A percentile compares a stretch with the other conserved stretches of the same genome.
Conservation (phyloP, 2,113 vertebrate genomes). For the Hypocryptadius cinnamomeus region DNA sequence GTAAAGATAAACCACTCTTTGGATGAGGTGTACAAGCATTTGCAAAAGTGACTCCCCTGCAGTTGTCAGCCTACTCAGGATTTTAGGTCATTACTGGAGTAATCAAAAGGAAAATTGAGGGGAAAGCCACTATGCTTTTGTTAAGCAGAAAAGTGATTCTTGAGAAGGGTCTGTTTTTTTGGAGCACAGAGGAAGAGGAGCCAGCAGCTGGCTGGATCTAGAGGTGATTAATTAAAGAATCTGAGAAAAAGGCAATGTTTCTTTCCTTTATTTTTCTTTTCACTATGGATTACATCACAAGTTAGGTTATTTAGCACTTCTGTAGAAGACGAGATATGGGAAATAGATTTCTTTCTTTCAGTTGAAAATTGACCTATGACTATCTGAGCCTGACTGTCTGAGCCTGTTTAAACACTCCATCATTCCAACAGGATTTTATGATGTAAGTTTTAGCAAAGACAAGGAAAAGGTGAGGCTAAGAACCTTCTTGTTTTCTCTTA, state of each 20-base stretch:
- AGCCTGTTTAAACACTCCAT: not conserved
- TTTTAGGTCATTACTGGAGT: not conserved
- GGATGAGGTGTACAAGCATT: not conserved
- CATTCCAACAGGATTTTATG: not conserved
- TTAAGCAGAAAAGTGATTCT: not conserved
- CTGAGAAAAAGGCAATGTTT: not conserved
- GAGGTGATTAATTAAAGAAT: not conserved
- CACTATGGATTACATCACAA: not conserved
- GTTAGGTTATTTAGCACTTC: not conserved
- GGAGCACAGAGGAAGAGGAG: not conserved
- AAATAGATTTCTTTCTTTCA: not conserved
- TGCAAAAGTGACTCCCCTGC: not conserved
- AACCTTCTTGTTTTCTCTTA: not conserved
- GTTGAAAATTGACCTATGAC: not conserved
- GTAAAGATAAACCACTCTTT: not conserved
- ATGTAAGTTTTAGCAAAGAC: not conserved
- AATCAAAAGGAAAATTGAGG: not conserved
- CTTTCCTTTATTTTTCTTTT: not conserved
- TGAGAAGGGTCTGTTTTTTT: not conserved
- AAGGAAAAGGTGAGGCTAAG: not conserved
- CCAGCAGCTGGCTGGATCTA: not conserved
- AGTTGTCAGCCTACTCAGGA: not conserved
- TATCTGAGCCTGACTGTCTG: not conserved
- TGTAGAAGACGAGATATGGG: not conserved
- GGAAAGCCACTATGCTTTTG: not conserved